These are phyloP conservation scores for Halcyon badia DNA, from an alignment of 2,797 vertebrate species.

Conservation along the genomic window DNA sequence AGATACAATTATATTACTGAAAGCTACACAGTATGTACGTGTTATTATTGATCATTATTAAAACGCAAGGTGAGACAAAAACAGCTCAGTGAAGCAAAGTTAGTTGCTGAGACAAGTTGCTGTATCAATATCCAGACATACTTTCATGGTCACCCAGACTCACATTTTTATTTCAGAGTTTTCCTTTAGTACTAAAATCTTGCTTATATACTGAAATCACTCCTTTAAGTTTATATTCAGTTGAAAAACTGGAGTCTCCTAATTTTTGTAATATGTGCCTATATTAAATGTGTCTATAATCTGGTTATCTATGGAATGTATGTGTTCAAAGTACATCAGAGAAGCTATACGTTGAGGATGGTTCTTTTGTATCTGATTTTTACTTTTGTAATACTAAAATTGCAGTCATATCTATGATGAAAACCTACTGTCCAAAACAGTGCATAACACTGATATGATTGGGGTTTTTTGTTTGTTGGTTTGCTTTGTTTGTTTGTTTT, in stretches of 20 bases:
- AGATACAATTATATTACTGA: background rate
- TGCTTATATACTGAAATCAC: background rate
- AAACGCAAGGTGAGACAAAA: background rate
- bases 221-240: background rate
- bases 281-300: background rate
- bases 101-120: background rate
- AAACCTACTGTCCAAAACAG: background rate
- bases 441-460: rapidly evolving
- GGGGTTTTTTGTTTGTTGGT: too few relatives aligned
- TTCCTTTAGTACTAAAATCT: background rate
- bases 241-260: background rate
- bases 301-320: background rate
- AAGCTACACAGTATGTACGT: background rate
- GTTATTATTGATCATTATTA: background rate
- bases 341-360: background rate
- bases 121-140: background rate
- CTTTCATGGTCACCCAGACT: background rate
- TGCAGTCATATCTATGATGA: background rate
- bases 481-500: background rate
- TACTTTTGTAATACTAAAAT: background rate
- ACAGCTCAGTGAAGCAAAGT: background rate
- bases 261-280: background rate
- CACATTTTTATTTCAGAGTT: background rate
- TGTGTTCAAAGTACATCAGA: background rate
- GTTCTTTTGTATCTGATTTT: background rate